phyloP scores from a whole-genome alignment of 2,888 invertebrate genomes.

The Maniola hyperantus region DNA sequence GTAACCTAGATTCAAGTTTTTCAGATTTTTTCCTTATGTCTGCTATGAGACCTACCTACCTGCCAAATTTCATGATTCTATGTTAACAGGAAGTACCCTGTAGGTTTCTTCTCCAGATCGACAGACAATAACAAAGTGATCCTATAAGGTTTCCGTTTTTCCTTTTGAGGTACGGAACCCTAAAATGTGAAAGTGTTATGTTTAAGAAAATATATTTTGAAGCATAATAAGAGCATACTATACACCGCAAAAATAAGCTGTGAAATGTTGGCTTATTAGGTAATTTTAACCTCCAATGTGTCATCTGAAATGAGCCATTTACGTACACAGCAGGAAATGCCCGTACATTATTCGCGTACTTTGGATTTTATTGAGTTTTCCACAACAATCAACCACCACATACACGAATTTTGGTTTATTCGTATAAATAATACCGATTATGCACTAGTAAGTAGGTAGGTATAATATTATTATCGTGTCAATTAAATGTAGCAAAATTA shows the following conservation, averaged over 20 bases:
- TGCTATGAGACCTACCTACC: too few species aligned
- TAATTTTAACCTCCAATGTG: conserved; percentile 23
- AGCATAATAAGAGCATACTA: neutral
- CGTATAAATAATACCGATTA: neutral
- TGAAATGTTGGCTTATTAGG: conserved; percentile 14
- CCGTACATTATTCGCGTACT: conserved; percentile 18
- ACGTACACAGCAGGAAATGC: conserved; percentile 18
- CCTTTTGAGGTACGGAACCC: too few species aligned
- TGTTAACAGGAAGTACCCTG: too few species aligned
- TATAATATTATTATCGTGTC: neutral
- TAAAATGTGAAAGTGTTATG: neutral
- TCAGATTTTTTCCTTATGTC: too few species aligned
- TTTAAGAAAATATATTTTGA: conserved; percentile 1
- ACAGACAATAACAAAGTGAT: too few species aligned
- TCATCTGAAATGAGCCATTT: conserved; percentile 22
- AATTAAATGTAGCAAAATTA: neutral
- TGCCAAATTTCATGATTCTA: too few species aligned
- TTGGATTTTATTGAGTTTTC: conserved; percentile 15
- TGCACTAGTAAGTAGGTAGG: neutral
- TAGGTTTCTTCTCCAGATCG: too few species aligned
- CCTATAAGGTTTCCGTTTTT: too few species aligned
- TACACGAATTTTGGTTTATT: conserved; percentile 1
- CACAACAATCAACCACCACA: conserved; percentile 7
- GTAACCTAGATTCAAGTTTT: too few species aligned
- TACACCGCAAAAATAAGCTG: conserved; percentile 6